phyloP scores from a whole-genome alignment of 2,888 invertebrate genomes.

The Melanostoma mellinum region DNA sequence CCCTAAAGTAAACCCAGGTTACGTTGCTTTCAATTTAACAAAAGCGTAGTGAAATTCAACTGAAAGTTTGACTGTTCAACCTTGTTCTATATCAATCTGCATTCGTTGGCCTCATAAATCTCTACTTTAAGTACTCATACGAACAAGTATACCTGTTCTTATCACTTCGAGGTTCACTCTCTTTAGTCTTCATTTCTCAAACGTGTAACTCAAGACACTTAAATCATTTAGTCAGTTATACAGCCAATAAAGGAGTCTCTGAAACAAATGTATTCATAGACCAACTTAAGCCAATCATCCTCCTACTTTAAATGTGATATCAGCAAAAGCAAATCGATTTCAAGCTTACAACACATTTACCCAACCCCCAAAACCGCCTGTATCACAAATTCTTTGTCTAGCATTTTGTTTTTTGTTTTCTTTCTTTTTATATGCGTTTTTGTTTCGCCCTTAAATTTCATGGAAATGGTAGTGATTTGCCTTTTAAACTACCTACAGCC shows the following conservation, averaged over 20 bases:
- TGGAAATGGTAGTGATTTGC: conserved; percentile 58
- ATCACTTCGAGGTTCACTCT: not conserved
- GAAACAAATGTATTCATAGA: conserved; percentile 41
- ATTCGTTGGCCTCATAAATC: no score
- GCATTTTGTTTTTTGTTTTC: conserved; percentile 19
- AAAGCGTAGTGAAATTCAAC: no score
- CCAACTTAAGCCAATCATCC: conserved; percentile 44
- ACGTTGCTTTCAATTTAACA: no score
- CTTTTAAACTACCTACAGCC: conserved; percentile 64
- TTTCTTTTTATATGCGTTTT: conserved; percentile 29
- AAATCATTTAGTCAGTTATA: conserved; percentile 39
- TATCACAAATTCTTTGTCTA: conserved; percentile 25
- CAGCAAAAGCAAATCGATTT: conserved; percentile 62
- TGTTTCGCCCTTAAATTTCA: conserved; percentile 43
- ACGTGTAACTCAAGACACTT: conserved; percentile 36
- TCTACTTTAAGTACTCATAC: no score
- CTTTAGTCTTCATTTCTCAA: not conserved
- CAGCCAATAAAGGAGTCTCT: conserved; percentile 15
- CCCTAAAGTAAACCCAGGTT: no score
- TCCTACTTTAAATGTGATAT: conserved; percentile 57
- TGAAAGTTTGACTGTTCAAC: no score
- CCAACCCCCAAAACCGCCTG: not conserved
- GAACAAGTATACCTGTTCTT: no score
- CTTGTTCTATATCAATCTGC: no score
- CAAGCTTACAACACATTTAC: conserved; percentile 49